These are phyloP conservation scores for Macrochelys suwanniensis DNA, from an alignment of 2,797 vertebrate species.

Conservation along the genomic window DNA sequence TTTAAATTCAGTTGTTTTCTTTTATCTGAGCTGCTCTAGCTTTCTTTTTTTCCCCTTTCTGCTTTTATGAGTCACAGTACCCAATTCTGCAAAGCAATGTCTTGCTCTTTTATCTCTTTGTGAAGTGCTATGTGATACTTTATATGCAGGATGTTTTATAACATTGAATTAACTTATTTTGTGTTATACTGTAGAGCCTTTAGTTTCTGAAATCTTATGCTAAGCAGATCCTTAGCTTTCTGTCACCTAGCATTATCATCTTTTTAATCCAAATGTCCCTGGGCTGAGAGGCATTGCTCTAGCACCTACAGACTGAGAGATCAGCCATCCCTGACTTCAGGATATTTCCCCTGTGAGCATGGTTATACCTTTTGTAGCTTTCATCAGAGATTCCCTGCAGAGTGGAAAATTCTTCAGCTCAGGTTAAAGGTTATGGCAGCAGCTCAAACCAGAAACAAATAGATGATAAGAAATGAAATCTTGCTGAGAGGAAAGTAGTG, in stretches of 20 bases:
- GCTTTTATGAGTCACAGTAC: slow-evolving; percentile 30
- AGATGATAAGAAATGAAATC: not conserved
- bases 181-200: not conserved
- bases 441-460: not conserved
- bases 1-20: slow-evolving; percentile 42
- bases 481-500: not conserved
- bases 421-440: not conserved
- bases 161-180: slow-evolving; percentile 48
- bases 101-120: slow-evolving; percentile 44
- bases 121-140: slow-evolving; percentile 17
- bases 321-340: not conserved
- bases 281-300: not conserved
- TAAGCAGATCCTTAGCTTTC: not conserved
- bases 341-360: not conserved
- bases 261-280: not conserved
- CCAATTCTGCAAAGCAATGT: slow-evolving; percentile 53
- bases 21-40: slow-evolving; percentile 21
- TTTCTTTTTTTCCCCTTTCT: slow-evolving; percentile 40
- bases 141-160: slow-evolving; percentile 28
- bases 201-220: not conserved
- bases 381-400: not conserved
- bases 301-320: not conserved
- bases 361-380: not conserved
- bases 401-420: not conserved
- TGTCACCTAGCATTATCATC: accelerated